A percentile compares a stretch with the other conserved stretches of the same genome.
These are phyloP conservation scores for Rhabditophanes sp. DNA, from an alignment of 2,888 invertebrate genomes.

Conservation along the genomic window DNA sequence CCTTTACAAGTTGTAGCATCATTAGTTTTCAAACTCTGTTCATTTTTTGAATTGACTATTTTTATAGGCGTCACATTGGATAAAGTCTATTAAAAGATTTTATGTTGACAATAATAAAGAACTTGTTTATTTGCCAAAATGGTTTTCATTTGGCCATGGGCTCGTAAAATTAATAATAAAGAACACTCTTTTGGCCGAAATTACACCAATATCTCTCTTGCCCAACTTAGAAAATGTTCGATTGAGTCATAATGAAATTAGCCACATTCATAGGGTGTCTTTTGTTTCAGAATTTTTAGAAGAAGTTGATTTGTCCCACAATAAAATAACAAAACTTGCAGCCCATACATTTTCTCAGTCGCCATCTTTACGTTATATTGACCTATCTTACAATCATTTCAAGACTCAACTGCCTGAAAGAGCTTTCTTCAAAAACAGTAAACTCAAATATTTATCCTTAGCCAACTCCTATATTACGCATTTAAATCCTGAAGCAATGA, in stretches of 20 bases:
- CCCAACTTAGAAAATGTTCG: constrained; percentile 13
- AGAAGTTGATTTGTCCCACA: constrained; percentile 26
- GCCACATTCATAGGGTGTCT: constrained; percentile 14
- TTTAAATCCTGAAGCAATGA: constrained; percentile 16
- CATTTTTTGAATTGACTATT: neutral
- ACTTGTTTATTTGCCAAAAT: constrained; percentile 22
- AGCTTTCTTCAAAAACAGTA: constrained; percentile 18
- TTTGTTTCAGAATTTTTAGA: constrained; percentile 15
- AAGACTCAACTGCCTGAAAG: constrained; percentile 19
- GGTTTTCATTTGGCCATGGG: constrained; percentile 15
- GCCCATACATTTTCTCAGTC: constrained; percentile 26
- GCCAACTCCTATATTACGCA: constrained; percentile 11
- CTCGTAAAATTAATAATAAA: constrained; percentile 10
- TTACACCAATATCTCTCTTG: constrained; percentile 19
- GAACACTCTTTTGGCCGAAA: constrained; percentile 15
- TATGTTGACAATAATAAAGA: constrained; percentile 27
- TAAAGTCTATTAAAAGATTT: constrained; percentile 13
- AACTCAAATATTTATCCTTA: constrained; percentile 25
- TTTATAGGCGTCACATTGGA: constrained; percentile 12
- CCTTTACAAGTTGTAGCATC: neutral
- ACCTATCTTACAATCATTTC: constrained; percentile 25
- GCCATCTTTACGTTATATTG: constrained; percentile 20
- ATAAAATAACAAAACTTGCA: constrained; percentile 25
- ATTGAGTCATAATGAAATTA: constrained; percentile 20
- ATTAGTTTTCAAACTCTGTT: neutral